Evolutionary conservation across 2,888 invertebrate genomes (phyloP), one percentile per base, ranked within the genome.

Genomic region (Pollenia griseotomentosa): DNA sequence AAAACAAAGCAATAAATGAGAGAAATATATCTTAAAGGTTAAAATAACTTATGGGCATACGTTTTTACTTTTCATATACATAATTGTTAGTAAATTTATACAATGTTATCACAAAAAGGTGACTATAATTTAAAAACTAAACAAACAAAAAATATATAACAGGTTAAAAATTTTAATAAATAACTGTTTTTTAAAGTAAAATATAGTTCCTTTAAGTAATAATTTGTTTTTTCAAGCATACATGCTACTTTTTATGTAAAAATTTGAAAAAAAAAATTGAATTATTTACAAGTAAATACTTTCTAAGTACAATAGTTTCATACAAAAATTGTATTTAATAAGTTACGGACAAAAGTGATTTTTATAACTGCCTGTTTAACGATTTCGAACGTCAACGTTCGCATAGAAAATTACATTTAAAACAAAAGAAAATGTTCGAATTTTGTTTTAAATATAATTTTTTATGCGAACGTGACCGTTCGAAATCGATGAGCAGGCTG

Each of bases 41-140:
- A 46, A 33, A 19, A 59, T 46, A 59, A 16, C 2, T 14, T n/a
- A 12, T 61, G 55, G 55, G 16, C 44, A 33, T 78, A 12, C 46
- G 46, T 23, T 63, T 44, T 53, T 55, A 33, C 11, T n/a, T 14
- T 16, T 65, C 66, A 44, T 44, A 73, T 61, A 59, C 33, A 68
- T 6, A 42, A 59, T 51, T 40, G 19, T 71, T 14, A 44, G 10
- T 73, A 48, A 68, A 51, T 83, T 48, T 71, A 65, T 71, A 73
- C 33, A 73, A 55, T 66, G 63, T 78, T 83, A 83, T 83, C 78
- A 83, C 78, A 83, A 77, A 71, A 68, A 53, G 66, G 14, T 55
- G 33, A 14, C 70, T 70, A 83, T 53, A 68, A 63, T 83, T 53
- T 68, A 74, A 9, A 61, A 66, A 44, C 61, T 68, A 81, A 66